Base-by-base conservation (phyloP, 2,888 invertebrate species). In the Podabrus alpinus region DNA sequence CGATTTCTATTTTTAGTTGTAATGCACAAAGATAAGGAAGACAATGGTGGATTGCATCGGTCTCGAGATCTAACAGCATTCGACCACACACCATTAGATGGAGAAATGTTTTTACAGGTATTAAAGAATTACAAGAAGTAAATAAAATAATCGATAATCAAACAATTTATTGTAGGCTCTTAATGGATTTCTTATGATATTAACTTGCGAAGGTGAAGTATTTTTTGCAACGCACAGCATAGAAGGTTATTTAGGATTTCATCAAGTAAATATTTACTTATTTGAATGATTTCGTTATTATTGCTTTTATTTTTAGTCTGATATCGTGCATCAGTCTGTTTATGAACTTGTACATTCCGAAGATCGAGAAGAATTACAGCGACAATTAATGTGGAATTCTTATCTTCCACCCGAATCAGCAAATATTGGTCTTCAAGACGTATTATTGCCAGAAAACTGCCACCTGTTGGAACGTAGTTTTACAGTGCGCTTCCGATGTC, bases 201-300 rank as follows among this genome's bases (percentile, higher is more conserved):
- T 99, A 80, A 98, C 98, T 81, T 98, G 98, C 89, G 98, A 99
- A 87, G 99, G 99, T 78, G 99, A 99, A 89, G 98, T 99, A 69
- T 99, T 99, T 92, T 99, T 98, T 90, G 98, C 98, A 75, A 98
- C 99, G 79, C 97, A 99, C 91, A 98, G 98, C 89, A 99, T 99
- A 88, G 99, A 99, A 90, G 98, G 97, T 88, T 99, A 98, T 90
- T 92, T 99, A 86, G 99, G 99, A 88, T 99, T 99, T 91, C 99
- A 99, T 91, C 99, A 99, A 95, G 99, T 99, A 90, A 90, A 59
- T n/a, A 60, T 9, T 19, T 29, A 21, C 15, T 21, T 16, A 2
- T 21, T 4, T 25, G n/a, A 9, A 5, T 29, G 19, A 15, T 15
- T 19, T 15, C 19, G n/a, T 16, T 25, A 62, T n/a, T 17, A 62